phyloP scores from a whole-genome alignment of 2,888 invertebrate genomes.

The Dusona sp. region DNA sequence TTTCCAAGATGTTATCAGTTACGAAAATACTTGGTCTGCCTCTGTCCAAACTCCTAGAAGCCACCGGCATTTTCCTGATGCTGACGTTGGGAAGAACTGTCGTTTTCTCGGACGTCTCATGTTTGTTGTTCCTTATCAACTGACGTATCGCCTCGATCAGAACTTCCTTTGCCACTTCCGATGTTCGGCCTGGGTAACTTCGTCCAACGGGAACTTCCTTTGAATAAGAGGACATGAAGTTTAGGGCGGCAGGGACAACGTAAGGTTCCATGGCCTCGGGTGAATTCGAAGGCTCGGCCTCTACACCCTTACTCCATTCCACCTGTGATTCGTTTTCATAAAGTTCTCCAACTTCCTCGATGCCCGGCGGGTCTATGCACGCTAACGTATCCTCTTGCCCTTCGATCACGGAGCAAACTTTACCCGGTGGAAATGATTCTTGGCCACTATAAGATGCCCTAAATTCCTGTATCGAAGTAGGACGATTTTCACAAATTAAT shows the following conservation, averaged over 20 bases:
- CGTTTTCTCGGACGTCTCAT: conserved; percentile 37
- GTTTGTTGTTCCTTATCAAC: conserved; percentile 51
- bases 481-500: conserved; percentile 41
- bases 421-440: conserved; percentile 30
- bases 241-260: neutral
- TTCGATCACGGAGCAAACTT: conserved; percentile 29
- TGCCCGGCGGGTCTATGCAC: conserved; percentile 19
- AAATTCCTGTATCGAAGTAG: neutral
- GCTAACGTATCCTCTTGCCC: conserved; percentile 12
- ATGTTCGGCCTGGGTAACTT: conserved; percentile 41
- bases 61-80: conserved; percentile 8
- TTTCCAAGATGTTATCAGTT: conserved; percentile 5
- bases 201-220: conserved; percentile 44
- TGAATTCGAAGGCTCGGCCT: conserved; percentile 26
- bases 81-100: conserved; percentile 17
- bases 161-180: conserved; percentile 54
- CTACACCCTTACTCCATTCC: conserved; percentile 26
- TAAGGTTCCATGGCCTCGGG: conserved; percentile 40
- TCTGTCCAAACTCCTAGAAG: conserved; percentile 18
- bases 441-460: conserved; percentile 5
- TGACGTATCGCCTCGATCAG: conserved; percentile 55
- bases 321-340: conserved; percentile 36
- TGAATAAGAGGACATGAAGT: conserved; percentile 38
- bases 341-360: conserved; percentile 43
- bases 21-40: conserved; percentile 22